These are phyloP conservation scores for Mus spretus DNA, from an alignment of 2,797 vertebrate species.

Conservation along the genomic window DNA sequence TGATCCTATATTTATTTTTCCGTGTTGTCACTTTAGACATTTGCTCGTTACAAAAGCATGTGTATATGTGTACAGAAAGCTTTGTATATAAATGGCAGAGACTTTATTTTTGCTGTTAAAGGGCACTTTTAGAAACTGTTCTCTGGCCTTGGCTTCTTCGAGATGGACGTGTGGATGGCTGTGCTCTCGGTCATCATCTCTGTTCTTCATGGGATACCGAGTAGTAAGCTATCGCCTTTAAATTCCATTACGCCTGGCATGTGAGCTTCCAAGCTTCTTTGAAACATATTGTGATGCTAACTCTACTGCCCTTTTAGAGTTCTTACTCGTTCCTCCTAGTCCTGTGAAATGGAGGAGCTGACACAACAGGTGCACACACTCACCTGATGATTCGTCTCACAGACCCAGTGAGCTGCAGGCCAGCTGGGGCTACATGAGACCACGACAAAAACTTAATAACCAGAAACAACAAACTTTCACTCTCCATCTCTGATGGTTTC, in stretches of 20 bases:
- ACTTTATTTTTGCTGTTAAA: constrained; percentile 62
- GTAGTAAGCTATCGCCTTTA: not conserved
- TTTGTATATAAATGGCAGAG: constrained; percentile 46
- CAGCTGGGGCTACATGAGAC: not conserved
- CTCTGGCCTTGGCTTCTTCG: constrained; percentile 45
- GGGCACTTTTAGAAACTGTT: constrained; percentile 32
- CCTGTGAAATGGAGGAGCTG: not conserved
- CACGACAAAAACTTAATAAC: not conserved
- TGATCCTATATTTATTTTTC: not conserved
- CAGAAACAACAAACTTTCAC: not conserved
- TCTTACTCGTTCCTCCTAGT: not conserved
- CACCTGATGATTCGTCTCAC: not conserved
- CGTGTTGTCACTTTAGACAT: constrained; percentile 25
- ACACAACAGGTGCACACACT: not conserved
- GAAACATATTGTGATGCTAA: not conserved
- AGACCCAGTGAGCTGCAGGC: not conserved
- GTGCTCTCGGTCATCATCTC: not conserved
- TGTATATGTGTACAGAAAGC: not conserved
- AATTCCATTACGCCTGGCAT: constrained; percentile 15
- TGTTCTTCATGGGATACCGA: not conserved
- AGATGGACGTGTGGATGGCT: not conserved
- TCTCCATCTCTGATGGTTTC: not conserved
- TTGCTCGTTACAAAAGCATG: not conserved
- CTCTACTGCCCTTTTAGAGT: not conserved
- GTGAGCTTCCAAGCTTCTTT: not conserved